Evolutionary conservation across 2,888 invertebrate genomes (phyloP), one percentile per base, ranked within the genome.

Genomic region (Andrena dorsata): DNA sequence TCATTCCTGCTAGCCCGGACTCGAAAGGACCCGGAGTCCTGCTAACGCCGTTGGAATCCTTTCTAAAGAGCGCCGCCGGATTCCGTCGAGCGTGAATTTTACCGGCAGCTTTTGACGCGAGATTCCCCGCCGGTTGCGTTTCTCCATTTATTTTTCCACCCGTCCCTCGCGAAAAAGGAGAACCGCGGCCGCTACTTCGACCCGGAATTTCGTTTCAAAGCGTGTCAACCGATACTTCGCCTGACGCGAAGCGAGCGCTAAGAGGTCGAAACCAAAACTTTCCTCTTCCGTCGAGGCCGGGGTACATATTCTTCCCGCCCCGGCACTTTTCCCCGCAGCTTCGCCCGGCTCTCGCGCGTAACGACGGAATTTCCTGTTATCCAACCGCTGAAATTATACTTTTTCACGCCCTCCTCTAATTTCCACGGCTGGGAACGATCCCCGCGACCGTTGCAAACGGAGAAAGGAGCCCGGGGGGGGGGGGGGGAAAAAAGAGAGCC

Each of bases 51-150:
- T 60, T 35, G 69, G 85, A 76, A 87, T 87, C 82, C 77, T 83
- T 87, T 80, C 83, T 82, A 76, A 85, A 73, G 70, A 79, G 72
- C 81, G 69, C 47, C 61, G 74, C 63, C 49, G 70, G 58, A 82
- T 80, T 80, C 76, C 68, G 71, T 74, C 76, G 78, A 75, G 77
- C 84, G 84, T 85, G 81, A 85, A 84, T 85, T 83, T 84, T 65
- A 65, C 80, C 63, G 81, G 72, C 70, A 80, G 76, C 73, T 83
- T 80, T 84, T 80, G 68, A 77, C 76, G 74, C 74, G 58, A 65
- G 73, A 79, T 53, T 64, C 53, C 20, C 28, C 53, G 30, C 51
- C 35, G n/a, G 13, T 58, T 23, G 23, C 65, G 35, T 58, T 83
- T 74, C 66, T 70, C 56, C 58, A 83, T 83, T 79, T 79, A 83